Evolutionary conservation across 2,888 invertebrate genomes (phyloP).

Genomic region (Lathronympha strigana): DNA sequence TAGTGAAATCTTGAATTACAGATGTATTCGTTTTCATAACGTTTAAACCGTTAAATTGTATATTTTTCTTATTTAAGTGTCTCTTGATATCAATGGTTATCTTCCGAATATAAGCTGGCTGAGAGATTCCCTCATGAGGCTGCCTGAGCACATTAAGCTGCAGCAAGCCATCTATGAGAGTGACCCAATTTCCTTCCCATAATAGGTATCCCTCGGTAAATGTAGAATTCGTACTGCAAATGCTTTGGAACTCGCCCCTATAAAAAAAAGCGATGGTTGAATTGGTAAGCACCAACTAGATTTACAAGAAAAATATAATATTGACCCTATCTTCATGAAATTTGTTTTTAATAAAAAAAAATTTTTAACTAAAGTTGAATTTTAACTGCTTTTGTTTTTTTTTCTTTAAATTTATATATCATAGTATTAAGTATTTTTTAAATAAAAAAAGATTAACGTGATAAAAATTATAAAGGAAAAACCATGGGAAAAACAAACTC

Average conservation of each 20-base stretch:
- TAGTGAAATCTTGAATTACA: slow-evolving; percentile 24
- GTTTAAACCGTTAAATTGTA: background rate
- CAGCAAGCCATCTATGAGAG: slow-evolving; percentile 91
- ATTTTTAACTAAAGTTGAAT: too few species aligned
- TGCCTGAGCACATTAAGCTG: slow-evolving; percentile 89
- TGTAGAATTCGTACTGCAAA: slow-evolving; percentile 52
- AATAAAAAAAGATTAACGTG: too few species aligned
- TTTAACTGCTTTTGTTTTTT: too few species aligned
- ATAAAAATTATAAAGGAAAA: too few species aligned
- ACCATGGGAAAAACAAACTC: too few species aligned
- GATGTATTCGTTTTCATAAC: slow-evolving; percentile 31
- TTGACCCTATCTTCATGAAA: too few species aligned
- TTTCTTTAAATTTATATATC: too few species aligned
- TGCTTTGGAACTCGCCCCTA: slow-evolving; percentile 60
- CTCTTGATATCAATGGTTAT: slow-evolving; percentile 54
- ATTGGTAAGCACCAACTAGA: too few species aligned
- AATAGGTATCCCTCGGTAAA: slow-evolving; percentile 64
- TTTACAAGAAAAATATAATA: too few species aligned
- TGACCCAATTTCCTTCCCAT: slow-evolving; percentile 92
- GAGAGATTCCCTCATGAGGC: slow-evolving; percentile 83
- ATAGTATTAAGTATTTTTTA: too few species aligned
- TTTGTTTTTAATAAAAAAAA: too few species aligned
- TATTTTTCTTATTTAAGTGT: slow-evolving; percentile 44
- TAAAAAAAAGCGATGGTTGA: slow-evolving; percentile 23
- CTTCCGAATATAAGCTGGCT: slow-evolving; percentile 79